Evolutionary conservation across 92 coral and sea anemone species (phyloP), one percentile per base, ranked within the genome.

Genomic region (Bergia sp.): DNA sequence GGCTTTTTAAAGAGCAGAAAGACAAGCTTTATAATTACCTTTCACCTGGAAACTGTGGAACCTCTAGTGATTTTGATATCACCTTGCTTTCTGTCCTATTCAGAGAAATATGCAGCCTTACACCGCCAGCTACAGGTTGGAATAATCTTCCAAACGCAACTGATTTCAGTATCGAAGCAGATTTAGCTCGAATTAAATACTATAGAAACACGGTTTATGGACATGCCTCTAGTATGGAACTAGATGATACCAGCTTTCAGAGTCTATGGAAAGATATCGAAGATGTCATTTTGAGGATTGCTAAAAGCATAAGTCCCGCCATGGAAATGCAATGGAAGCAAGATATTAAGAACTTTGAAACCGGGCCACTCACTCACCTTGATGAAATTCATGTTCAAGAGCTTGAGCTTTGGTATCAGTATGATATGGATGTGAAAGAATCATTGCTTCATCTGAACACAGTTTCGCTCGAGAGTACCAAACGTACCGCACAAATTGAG

Each of bases 41-140:
- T 16, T 61, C 69, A 13, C 69, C 69, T 7, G 69, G 69, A 44
- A 85, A 39, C 73, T 73, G 0, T 92, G 89, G 45, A 42, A 65
- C 72, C 16, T 65, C 72, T 29, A 4, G 16, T 29, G 72, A 65
- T 65, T 65, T 65, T 65, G 72, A 65, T 65, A 65, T 65, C n/a
- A 65, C n/a, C 23, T 65, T 65, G 72, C n/a, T 65, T 2, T 65
- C 29, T 12, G 29, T 21, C 20, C 72, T 65, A 6, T 16, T 65
- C 20, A 65, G 29, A 65, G 72, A 65, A 18, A 15, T 65, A 65
- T 65, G 72, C 72, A 65, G 72, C 72, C 72, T 65, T 18, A 65
- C 72, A 65, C 72, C 37, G 29, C 72, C 72, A 12, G 29, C 23
- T 11, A 65, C 20, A 6, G 72, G 73, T 66, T 20, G 29, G 37